Base-by-base conservation (phyloP, 2,113 vertebrate genomes). In the Cottus gobio region DNA sequence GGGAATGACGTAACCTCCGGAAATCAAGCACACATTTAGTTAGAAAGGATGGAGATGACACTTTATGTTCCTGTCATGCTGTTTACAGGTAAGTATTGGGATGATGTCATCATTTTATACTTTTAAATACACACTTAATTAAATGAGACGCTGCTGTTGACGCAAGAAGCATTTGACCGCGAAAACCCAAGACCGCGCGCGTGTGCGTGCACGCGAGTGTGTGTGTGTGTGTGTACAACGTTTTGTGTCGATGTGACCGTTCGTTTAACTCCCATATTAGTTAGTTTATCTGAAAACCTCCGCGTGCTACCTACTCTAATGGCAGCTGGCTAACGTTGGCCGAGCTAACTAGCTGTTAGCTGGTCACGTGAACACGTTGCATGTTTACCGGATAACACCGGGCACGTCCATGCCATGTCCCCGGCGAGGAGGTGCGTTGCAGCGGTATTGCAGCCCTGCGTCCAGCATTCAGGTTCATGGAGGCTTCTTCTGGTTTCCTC, bases 311-410 rank as follows among this genome's bases (percentile, higher is more conserved):
- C 6, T 1, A 10, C 22, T 30, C 12, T 28, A 57, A 28, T 13
- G 12, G 18, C 30, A 20, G 61, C 30, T 31, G 62, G 52, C 52
- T 26, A 56, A 13, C 52, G 52, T 56, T 46, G 39, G 39, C 39
- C 3, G 39, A 46, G 44, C 13, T 20, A 20, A 48, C 39, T 42
- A 70, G 73, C 68, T 42, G 39, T 42, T 61, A 63, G 66, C 56
- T 61, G 2, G 30, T 11, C 8, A 4, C 5, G 2, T 13, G 20
- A 71, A 28, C 2, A 34, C 28, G 34, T 31, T 28, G n/a, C 26
- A 39, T 39, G 20, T 34, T 90, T 92, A 89, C 89, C 91, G 62
- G 22, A 28, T 39, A 24, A 12, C 22, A 18, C 15, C 4, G 48
- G 39, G 39, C 39, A 13, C 2, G 39, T 42, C 39, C 39, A 2